Conservation (phyloP, 2,888 invertebrate genomes). For the Dynastes maya region DNA sequence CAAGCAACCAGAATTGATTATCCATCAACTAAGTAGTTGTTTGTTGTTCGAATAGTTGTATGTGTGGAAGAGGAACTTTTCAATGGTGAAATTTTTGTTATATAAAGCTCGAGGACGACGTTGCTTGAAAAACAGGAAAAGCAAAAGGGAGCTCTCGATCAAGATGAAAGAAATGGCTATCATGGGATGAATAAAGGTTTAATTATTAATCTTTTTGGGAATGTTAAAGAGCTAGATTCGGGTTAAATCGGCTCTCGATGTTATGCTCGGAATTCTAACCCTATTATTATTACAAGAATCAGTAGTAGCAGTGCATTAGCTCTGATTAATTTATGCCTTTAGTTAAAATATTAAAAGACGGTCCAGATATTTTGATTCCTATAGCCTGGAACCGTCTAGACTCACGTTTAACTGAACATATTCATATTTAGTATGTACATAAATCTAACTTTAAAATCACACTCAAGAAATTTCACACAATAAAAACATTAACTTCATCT, state of each 20-base stretch:
- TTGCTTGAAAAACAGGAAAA: conserved; percentile 24
- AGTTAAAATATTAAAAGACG: not conserved
- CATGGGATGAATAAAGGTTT: conserved; percentile 28
- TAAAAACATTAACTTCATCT: not conserved
- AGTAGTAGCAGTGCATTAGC: not conserved
- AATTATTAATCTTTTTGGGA: conserved; percentile 36
- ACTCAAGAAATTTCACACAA: not conserved
- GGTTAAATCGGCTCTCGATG: not conserved
- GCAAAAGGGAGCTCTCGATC: not conserved
- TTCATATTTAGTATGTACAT: too few relatives aligned
- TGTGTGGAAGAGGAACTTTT: conserved; percentile 1
- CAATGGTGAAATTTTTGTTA: conserved; percentile 31
- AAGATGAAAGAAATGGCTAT: conserved; percentile 22
- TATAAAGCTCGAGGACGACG: not conserved
- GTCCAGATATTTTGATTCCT: conserved; percentile 15
- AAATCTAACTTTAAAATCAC: not conserved
- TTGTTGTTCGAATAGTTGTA: conserved; percentile 37
- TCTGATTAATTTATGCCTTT: conserved; percentile 20
- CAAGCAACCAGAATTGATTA: conserved; percentile 35
- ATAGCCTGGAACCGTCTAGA: conserved; percentile 28
- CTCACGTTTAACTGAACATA: not conserved
- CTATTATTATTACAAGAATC: conserved; percentile 30
- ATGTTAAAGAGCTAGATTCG: not conserved
- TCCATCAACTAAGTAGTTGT: conserved; percentile 39
- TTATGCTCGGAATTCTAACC: conserved; percentile 27